These are phyloP conservation scores for Contarinia nasturtii DNA, from an alignment of 1,140 invertebrate genomes.

Conservation along the genomic window DNA sequence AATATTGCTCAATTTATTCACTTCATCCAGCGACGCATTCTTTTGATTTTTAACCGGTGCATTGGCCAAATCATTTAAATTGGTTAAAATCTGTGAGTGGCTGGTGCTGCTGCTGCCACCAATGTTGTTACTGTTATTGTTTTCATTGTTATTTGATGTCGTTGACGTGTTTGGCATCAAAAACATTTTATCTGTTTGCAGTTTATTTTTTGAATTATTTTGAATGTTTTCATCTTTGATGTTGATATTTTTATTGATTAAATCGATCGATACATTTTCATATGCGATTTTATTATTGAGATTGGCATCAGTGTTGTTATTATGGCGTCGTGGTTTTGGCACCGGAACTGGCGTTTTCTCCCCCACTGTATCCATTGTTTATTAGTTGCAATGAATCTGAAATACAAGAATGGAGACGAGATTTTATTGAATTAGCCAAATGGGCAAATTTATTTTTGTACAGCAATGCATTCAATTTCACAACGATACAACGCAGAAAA, in stretches of 20 bases:
- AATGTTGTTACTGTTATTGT: conserved; percentile 6
- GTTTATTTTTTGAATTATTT: conserved; percentile 6
- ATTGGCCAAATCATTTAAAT: conserved; percentile 6
- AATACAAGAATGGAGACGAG: too few species aligned
- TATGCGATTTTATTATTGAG: conserved; percentile 5
- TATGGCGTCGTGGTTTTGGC: background rate
- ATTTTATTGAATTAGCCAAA: too few species aligned
- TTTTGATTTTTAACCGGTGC: conserved; percentile 1
- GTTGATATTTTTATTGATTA: conserved; percentile 15
- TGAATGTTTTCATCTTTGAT: conserved; percentile 15
- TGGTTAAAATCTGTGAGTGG: conserved; percentile 10
- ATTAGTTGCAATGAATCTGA: too few species aligned
- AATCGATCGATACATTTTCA: conserved; percentile 16
- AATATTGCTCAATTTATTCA: background rate
- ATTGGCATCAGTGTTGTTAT: background rate
- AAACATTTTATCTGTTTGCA: conserved; percentile 8
- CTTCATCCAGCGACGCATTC: background rate
- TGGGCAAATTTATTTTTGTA: too few species aligned
- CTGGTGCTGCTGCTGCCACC: too few species aligned
- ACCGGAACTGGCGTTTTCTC: background rate
- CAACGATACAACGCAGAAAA: too few species aligned
- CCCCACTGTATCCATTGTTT: too few species aligned
- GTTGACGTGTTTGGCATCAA: conserved; percentile 2
- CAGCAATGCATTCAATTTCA: too few species aligned
- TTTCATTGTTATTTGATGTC: conserved; percentile 4